Conservation (phyloP, 2,797 vertebrate species). For the Coendou prehensilis region DNA sequence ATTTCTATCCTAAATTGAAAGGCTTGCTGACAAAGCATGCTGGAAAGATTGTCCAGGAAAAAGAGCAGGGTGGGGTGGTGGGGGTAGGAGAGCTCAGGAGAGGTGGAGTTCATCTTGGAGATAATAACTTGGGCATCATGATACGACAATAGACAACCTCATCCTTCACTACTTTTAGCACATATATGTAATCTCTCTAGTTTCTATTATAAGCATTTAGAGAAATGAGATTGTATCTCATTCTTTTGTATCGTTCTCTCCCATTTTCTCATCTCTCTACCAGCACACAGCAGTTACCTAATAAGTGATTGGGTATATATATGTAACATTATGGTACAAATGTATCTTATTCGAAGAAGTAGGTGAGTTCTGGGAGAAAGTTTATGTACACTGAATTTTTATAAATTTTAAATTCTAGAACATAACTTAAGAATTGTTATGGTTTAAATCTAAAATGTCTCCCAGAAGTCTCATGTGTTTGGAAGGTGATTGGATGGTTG, state of each 20-base stretch:
- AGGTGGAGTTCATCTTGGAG: neutral
- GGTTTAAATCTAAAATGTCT: neutral
- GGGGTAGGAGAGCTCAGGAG: neutral
- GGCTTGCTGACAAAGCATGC: neutral
- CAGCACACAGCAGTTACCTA: neutral
- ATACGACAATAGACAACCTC: neutral
- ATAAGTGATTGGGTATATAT: neutral
- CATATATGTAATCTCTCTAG: neutral
- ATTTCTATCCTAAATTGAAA: neutral
- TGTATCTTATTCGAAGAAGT: neutral
- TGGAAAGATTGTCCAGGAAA: neutral
- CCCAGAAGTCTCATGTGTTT: neutral
- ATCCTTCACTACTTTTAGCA: rapidly evolving
- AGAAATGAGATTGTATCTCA: neutral
- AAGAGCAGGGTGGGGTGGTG: neutral
- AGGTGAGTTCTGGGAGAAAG: neutral
- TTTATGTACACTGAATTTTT: neutral
- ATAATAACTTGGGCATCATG: neutral
- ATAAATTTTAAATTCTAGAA: neutral
- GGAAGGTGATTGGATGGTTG: neutral
- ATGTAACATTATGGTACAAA: neutral
- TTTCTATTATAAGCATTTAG: neutral
- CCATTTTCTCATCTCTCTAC: neutral
- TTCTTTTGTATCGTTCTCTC: neutral
- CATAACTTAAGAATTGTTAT: neutral